Base-by-base conservation (phyloP, 2,113 vertebrate species). In the Eleginops maclovinus region DNA sequence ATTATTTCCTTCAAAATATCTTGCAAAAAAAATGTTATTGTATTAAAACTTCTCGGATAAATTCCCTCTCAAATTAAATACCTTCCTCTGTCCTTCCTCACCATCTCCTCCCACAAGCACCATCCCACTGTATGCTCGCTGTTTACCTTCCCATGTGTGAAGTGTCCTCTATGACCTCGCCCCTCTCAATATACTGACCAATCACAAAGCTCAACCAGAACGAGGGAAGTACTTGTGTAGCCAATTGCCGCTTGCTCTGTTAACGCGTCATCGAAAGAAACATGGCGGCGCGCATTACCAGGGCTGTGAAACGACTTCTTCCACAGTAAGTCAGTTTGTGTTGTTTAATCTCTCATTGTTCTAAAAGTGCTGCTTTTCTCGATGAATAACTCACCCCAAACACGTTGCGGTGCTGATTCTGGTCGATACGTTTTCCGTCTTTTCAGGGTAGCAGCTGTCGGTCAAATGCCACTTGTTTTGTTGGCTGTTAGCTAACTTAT, bases 271-370 rank as follows among this genome's bases (percentile, higher is more conserved):
- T 41, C 12, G 8, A 51, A 43, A 36, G 21, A 87, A 95, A 93
- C 63, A 95, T 95, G 95, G 95, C 95, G 85, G 90, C 90, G 63
- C 79, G 67, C 91, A 81, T 91, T 4, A 65, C 22, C 49, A 67
- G 86, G 75, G 51, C 84, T 50, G 72, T 74, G 69, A 87, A 72
- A 65, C 83, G 83, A 76, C 60, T 88, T 55, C 15, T 70, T 0
- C 63, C 79, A 50, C 89, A 82, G 95, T 95, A 91, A 95, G 95
- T 94, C 79, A n/a, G 9, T 71, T 76, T 76, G 21, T 50, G 90
- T 89, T 89, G 53, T 87, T 92, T 9, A 17, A 6, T 21, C 47
- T 17, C 17, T 22, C 0, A 26, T 12, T 31, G 9, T 61, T 2
- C 2, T 15, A 0, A 19, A 47, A 60, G 62, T 56, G 1, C 15